A percentile compares a stretch with the other conserved stretches of the same genome.
Evolutionary conservation across 1,140 invertebrate species (phyloP).

Genomic region (Diploscapter pachys): DNA sequence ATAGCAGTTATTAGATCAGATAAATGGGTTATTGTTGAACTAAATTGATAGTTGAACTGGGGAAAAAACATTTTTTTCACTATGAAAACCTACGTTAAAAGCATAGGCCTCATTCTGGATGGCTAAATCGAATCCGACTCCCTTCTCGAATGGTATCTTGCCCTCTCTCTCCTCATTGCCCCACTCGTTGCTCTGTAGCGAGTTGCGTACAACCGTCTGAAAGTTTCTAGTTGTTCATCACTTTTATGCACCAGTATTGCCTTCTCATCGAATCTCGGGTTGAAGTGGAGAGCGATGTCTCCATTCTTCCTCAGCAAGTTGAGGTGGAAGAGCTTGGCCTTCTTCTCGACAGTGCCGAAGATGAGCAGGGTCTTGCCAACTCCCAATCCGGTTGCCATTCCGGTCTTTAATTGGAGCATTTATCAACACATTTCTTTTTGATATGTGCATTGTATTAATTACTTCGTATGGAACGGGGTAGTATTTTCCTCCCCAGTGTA

Average conservation of each 20-base stretch:
- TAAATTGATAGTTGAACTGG: too few species aligned
- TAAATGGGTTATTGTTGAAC: too few species aligned
- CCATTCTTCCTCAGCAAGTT: conserved; percentile 56
- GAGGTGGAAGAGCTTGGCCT: conserved; percentile 53
- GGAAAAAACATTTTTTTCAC: too few species aligned
- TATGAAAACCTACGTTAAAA: conserved; percentile 48
- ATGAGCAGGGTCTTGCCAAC: conserved; percentile 50
- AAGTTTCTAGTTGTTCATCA: neutral
- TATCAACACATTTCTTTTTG: conserved; percentile 16
- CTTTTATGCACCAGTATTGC: conserved; percentile 6
- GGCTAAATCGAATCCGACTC: conserved; percentile 55
- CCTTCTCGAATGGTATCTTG: conserved; percentile 48
- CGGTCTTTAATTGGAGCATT: conserved; percentile 47
- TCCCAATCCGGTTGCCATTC: conserved; percentile 48
- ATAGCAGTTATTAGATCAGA: too few species aligned
- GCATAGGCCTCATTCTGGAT: conserved; percentile 55
- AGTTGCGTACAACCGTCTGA: conserved; percentile 49
- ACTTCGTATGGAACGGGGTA: conserved; percentile 19
- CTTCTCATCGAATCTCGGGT: conserved; percentile 57
- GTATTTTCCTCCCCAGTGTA: conserved; percentile 57
- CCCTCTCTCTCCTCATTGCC: conserved; percentile 58
- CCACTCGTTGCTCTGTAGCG: conserved; percentile 49
- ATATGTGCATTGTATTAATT: too few species aligned
- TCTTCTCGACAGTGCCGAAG: conserved; percentile 53
- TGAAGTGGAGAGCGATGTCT: conserved; percentile 58